Percentiles rank a stretch among this genome's conserved stretches.
These are phyloP conservation scores for Archocentrus centrarchus DNA, from an alignment of 2,113 vertebrate species.

Conservation along the genomic window DNA sequence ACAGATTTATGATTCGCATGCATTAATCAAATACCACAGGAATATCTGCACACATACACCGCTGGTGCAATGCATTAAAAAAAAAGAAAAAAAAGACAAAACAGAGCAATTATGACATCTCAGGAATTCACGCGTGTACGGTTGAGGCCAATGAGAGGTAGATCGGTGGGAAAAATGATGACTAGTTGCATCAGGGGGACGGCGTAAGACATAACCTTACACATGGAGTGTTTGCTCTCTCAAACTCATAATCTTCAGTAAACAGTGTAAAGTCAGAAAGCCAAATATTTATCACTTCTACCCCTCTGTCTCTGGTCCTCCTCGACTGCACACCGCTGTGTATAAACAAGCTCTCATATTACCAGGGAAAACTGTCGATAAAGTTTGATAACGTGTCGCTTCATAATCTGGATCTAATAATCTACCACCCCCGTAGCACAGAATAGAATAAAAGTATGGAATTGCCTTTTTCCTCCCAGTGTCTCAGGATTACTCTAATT, in stretches of 20 bases:
- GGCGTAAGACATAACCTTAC: neutral
- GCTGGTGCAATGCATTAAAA: neutral
- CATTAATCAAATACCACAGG: constrained; percentile 35
- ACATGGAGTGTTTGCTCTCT: constrained; percentile 24
- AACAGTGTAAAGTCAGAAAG: constrained; percentile 63
- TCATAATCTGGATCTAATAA: constrained; percentile 10
- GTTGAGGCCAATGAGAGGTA: neutral
- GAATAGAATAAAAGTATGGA: neutral
- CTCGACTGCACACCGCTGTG: constrained; percentile 9
- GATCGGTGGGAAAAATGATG: neutral
- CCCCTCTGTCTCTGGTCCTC: neutral
- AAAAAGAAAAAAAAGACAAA: neutral
- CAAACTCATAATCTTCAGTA: constrained; percentile 62
- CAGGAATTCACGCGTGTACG: neutral
- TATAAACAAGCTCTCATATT: neutral
- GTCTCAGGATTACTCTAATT: constrained; percentile 1
- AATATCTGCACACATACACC: neutral
- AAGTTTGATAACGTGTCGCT: constrained; percentile 41
- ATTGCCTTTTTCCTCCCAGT: neutral
- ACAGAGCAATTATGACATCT: neutral
- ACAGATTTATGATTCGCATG: constrained; percentile 31
- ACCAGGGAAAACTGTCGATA: constrained; percentile 30
- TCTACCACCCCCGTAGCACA: neutral
- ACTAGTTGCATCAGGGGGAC: constrained; percentile 6
- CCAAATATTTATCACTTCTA: constrained; percentile 67